Conservation (phyloP, 2,888 invertebrate genomes). For the Sminthurides aquaticus region DNA sequence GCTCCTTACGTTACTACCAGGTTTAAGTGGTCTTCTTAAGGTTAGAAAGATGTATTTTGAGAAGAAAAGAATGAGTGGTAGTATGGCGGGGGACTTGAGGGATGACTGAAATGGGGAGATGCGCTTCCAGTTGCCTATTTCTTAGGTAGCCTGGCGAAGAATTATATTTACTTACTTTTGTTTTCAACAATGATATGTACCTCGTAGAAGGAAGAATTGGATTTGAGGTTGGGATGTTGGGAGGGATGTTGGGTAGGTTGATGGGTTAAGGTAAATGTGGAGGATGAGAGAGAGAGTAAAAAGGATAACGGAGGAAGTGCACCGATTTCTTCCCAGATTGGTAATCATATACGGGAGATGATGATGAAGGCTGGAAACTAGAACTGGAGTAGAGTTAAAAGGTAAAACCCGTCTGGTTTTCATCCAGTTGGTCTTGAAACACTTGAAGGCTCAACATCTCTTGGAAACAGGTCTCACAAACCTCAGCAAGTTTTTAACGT, state of each 20-base stretch:
- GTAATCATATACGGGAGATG: neutral
- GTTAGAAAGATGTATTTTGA: no score
- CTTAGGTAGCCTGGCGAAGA: neutral
- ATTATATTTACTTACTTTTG: slow-evolving; percentile 22
- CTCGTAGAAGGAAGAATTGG: no score
- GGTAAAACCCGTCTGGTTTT: slow-evolving; percentile 23
- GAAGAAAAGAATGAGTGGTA: no score
- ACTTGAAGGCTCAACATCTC: slow-evolving; percentile 22
- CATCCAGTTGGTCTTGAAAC: slow-evolving; percentile 23
- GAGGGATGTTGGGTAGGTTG: no score
- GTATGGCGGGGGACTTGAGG: no score
- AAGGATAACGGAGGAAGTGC: slow-evolving; percentile 14
- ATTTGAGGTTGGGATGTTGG: neutral
- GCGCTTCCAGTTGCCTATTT: neutral
- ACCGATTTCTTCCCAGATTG: slow-evolving; percentile 2
- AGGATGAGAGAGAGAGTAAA: no score
- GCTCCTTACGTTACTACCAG: no score
- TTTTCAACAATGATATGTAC: slow-evolving; percentile 6
- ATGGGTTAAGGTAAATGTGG: no score
- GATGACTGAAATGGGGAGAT: neutral
- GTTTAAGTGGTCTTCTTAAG: no score
- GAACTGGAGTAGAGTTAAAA: slow-evolving; percentile 22
- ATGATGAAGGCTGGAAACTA: slow-evolving; percentile 1
- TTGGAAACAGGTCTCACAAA: no score
- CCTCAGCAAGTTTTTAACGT: neutral